Percentiles rank a stretch among this genome's conserved stretches.
Evolutionary conservation across 2,888 invertebrate genomes (phyloP).

Genomic region (Orthonevra nobilis): DNA sequence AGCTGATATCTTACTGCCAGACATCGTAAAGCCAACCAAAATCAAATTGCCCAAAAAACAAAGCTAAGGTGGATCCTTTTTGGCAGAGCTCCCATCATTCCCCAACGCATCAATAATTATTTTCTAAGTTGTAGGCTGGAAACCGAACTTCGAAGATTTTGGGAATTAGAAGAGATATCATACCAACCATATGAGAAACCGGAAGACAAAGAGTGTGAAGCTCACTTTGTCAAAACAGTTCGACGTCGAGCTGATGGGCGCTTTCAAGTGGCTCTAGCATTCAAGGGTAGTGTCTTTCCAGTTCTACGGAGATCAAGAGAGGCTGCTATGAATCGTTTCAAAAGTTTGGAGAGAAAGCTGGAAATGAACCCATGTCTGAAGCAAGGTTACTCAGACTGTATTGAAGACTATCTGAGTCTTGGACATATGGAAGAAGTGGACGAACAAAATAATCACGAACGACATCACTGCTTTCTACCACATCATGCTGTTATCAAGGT

Average conservation of each 20-base stretch:
- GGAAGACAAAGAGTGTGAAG: no score
- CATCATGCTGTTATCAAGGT: neutral
- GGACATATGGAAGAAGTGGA: no score
- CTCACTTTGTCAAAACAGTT: no score
- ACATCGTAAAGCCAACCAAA: neutral
- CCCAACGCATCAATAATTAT: neutral
- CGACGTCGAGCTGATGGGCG: neutral
- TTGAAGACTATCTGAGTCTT: no score
- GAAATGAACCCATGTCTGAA: neutral
- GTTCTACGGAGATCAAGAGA: no score
- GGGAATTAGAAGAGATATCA: neutral
- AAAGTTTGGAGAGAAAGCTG: neutral
- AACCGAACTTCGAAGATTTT: neutral
- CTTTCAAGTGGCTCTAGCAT: neutral
- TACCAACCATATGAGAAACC: neutral
- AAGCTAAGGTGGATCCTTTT: neutral
- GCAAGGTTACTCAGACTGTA: neutral
- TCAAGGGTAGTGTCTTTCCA: no score
- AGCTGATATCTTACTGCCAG: constrained; percentile 1
- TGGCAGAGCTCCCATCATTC: neutral
- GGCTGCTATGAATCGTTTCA: neutral
- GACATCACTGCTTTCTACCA: neutral
- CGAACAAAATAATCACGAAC: neutral
- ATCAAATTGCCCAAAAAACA: neutral
- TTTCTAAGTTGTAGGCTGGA: neutral